Conservation (phyloP, 92 coral and sea anemone genomes). For the Zoanthus sansibaricus region DNA sequence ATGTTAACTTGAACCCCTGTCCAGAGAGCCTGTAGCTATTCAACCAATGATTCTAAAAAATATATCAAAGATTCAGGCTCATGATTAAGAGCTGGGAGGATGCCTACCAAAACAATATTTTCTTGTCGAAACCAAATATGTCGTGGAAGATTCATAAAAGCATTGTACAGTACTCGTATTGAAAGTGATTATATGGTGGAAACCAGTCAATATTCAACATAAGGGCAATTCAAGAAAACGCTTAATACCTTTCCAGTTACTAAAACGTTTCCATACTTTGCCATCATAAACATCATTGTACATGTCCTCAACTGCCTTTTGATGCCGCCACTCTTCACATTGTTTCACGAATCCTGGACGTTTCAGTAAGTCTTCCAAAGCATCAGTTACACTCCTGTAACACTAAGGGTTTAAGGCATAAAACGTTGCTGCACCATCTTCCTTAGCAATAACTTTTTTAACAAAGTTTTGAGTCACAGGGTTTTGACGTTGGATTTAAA, state of each 20-base stretch:
- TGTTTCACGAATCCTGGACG: background rate
- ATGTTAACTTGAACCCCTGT: too few species aligned
- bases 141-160: too few species aligned
- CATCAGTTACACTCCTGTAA: background rate
- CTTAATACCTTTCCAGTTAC: too few species aligned
- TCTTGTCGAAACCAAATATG: background rate
- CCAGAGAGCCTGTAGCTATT: too few species aligned
- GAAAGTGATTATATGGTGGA: too few species aligned
- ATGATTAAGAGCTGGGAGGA: background rate
- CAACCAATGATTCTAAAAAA: background rate
- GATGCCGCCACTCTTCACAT: too few species aligned
- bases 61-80: background rate
- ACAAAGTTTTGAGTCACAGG: conserved; percentile 54
- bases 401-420: background rate
- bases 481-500: conserved; percentile 29
- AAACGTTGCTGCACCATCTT: background rate
- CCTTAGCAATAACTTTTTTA: conserved; percentile 24
- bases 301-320: too few species aligned
- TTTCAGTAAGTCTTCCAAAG: background rate
- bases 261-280: too few species aligned
- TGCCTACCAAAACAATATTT: background rate
- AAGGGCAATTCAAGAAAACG: too few species aligned
- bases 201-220: too few species aligned
- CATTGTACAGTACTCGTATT: too few species aligned
- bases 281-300: too few species aligned